A percentile compares a stretch with the other conserved stretches of the same genome.
Conservation (phyloP, 2,888 invertebrate genomes). For the Drosophila niveifrons region DNA sequence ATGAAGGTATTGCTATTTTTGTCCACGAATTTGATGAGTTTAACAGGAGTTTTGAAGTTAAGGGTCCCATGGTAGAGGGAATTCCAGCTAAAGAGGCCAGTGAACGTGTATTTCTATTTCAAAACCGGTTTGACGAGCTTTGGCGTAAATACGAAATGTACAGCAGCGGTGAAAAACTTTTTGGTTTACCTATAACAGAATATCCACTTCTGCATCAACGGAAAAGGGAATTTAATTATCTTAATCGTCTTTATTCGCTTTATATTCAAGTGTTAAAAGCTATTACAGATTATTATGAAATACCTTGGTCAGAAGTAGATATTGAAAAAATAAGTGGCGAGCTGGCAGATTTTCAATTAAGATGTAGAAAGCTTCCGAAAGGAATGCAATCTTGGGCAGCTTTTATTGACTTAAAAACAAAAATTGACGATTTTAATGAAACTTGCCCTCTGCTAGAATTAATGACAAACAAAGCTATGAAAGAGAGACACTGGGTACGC, state of each 20-base stretch:
- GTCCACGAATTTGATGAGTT: constrained; percentile 89
- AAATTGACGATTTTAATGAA: constrained; percentile 96
- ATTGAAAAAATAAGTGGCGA: constrained; percentile 93
- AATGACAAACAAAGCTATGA: constrained; percentile 95
- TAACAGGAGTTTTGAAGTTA: constrained; percentile 90
- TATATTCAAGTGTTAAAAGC: constrained; percentile 94
- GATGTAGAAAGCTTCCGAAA: constrained; percentile 93
- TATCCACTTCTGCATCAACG: constrained; percentile 92
- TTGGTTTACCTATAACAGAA: constrained; percentile 93
- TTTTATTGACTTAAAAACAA: constrained; percentile 92
- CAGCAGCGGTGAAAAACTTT: constrained; percentile 93
- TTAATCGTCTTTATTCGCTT: constrained; percentile 91
- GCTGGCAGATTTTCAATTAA: constrained; percentile 92
- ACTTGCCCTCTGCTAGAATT: constrained; percentile 93
- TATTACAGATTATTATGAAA: constrained; percentile 94
- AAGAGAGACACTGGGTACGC: constrained; percentile 91
- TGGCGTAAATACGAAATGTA: constrained; percentile 93
- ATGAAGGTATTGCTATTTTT: constrained; percentile 89
- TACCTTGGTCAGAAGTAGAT: constrained; percentile 93
- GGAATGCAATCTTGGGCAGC: constrained; percentile 96
- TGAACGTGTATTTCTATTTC: constrained; percentile 91
- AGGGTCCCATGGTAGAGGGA: constrained; percentile 94
- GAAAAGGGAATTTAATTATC: constrained; percentile 93
- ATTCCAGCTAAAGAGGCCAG: constrained; percentile 94
- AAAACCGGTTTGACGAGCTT: constrained; percentile 93